phyloP scores from a whole-genome alignment of 2,888 invertebrate species.

The Hanleya hanleyi region DNA sequence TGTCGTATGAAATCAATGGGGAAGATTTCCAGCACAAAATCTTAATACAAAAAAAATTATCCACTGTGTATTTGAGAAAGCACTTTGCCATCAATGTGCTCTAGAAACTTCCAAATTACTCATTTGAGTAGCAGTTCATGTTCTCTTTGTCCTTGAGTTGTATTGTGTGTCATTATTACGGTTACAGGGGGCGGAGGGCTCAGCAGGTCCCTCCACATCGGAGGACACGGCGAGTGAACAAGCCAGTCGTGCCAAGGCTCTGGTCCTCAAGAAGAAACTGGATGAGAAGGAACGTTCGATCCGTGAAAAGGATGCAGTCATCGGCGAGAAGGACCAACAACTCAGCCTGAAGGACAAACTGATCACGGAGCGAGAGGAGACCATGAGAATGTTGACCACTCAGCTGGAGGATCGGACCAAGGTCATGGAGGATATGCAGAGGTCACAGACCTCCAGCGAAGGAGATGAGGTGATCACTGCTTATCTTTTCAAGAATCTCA shows the following conservation, averaged over 20 bases:
- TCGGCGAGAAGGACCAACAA: slow-evolving; percentile 49
- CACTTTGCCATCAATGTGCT: too few relatives aligned
- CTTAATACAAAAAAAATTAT: too few relatives aligned
- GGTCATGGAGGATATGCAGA: slow-evolving; percentile 45
- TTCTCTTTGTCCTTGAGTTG: neutral
- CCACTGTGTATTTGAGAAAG: too few relatives aligned
- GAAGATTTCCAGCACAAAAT: too few relatives aligned
- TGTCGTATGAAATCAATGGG: too few relatives aligned
- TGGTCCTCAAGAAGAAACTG: slow-evolving; percentile 68
- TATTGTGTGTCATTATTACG: neutral
- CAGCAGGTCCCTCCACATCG: slow-evolving; percentile 7
- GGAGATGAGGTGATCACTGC: neutral
- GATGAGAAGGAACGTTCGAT: slow-evolving; percentile 63
- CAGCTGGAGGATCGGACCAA: slow-evolving; percentile 74
- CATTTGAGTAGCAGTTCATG: neutral
- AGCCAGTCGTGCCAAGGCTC: slow-evolving; percentile 60
- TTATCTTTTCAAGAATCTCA: too few relatives aligned
- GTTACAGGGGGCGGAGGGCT: neutral
- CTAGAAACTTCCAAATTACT: neutral
- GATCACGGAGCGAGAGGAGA: slow-evolving; percentile 62
- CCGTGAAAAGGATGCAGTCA: slow-evolving; percentile 53
- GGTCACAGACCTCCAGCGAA: neutral
- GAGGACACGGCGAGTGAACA: slow-evolving; percentile 48
- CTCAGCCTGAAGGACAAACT: slow-evolving; percentile 59
- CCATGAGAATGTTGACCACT: slow-evolving; percentile 74